Conservation (phyloP, 2,797 vertebrate genomes). For the Potorous gilbertii region DNA sequence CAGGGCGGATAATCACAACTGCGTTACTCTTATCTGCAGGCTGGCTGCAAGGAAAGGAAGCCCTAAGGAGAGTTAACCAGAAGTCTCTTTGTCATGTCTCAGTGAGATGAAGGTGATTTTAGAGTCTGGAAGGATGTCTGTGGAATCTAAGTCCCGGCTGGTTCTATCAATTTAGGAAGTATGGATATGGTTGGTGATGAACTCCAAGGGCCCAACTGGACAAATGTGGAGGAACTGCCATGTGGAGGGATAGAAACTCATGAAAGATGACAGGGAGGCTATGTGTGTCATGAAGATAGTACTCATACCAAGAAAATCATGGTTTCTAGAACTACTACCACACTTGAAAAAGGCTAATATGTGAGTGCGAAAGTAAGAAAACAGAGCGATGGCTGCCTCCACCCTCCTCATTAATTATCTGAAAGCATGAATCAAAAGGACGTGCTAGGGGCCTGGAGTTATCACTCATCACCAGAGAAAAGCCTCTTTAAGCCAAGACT, state of each 20-base stretch:
- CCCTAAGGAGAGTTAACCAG: not conserved
- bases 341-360: not conserved
- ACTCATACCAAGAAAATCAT: not conserved
- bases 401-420: not conserved
- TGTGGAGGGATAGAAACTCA: not conserved
- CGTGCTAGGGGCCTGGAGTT: not conserved
- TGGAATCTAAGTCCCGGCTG: not conserved
- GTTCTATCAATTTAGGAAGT: not conserved
- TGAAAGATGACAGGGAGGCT: not conserved
- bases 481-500: not conserved
- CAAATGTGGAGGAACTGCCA: not conserved
- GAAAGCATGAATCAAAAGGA: not conserved
- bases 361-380: not conserved
- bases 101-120: not conserved
- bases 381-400: not conserved
- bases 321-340: not conserved
- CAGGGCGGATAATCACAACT: not conserved
- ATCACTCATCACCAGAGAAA: not conserved
- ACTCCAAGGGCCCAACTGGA: not conserved
- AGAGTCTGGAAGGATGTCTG: not conserved
- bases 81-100: not conserved
- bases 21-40: no score
- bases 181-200: not conserved
- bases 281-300: not conserved
- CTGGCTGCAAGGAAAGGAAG: not conserved